Conservation (phyloP, 2,888 invertebrate genomes). For the Chrysolina oricalcia region DNA sequence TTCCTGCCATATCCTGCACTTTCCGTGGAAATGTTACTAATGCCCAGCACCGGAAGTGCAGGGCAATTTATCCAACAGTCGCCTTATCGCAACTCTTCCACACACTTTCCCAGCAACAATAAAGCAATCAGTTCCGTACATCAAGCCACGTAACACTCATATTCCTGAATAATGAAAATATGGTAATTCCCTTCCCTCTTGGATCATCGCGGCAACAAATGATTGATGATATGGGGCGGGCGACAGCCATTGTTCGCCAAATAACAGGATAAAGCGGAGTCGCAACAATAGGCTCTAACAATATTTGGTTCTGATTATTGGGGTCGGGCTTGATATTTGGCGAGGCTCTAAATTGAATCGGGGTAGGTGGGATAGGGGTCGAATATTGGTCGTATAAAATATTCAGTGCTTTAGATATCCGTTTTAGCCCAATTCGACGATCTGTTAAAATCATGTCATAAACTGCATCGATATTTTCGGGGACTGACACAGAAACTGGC, state of each 20-base stretch:
- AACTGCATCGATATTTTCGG: too few species aligned
- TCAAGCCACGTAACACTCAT: conserved; percentile 21
- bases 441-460: too few species aligned
- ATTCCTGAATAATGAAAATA: conserved; percentile 23
- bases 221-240: conserved; percentile 26
- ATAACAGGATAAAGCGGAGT: conserved; percentile 11
- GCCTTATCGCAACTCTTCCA: background rate
- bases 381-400: too few species aligned
- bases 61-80: background rate
- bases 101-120: background rate
- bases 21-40: background rate
- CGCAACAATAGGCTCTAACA: conserved; percentile 3
- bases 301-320: conserved; percentile 14
- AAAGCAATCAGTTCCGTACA: conserved; percentile 3
- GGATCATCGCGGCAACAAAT: conserved; percentile 15
- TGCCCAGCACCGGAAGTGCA: background rate
- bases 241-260: conserved; percentile 29
- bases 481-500: too few species aligned
- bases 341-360: background rate
- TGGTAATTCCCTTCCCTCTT: conserved; percentile 23
- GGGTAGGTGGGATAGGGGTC: too few species aligned
- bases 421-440: too few species aligned
- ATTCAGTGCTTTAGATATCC: too few species aligned
- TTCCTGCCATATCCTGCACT: background rate
- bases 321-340: background rate